Evolutionary conservation across 2,888 invertebrate species (phyloP).

Genomic region (Noctua fimbriata): DNA sequence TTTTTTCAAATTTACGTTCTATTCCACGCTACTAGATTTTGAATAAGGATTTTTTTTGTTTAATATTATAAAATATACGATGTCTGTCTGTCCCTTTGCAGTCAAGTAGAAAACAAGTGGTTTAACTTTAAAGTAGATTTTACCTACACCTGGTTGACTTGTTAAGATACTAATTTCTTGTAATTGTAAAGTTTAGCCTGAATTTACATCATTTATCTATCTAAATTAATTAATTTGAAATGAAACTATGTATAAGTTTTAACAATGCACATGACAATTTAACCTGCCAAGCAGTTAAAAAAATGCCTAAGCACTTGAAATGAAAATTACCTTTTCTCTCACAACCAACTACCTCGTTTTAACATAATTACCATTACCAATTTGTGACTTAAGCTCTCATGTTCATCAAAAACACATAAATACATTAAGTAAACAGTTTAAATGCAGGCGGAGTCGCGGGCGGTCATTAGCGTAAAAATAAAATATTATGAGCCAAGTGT

Average conservation of each 20-base stretch:
- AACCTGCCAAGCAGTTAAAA: neutral
- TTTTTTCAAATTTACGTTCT: slow-evolving; percentile 48
- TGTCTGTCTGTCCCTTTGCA: slow-evolving; percentile 26
- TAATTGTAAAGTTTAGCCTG: neutral
- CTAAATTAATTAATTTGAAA: neutral
- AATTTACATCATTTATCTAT: neutral
- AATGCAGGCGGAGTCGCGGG: slow-evolving; percentile 58
- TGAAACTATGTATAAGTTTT: neutral
- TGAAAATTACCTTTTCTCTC: slow-evolving; percentile 1
- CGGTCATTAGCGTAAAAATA: slow-evolving; percentile 72
- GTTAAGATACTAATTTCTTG: neutral
- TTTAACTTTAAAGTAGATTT: slow-evolving; percentile 14
- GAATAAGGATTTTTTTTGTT: slow-evolving; percentile 44
- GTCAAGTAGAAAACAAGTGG: slow-evolving; percentile 42
- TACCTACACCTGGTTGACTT: neutral
- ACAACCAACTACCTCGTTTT: slow-evolving; percentile 2
- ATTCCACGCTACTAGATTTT: slow-evolving; percentile 60
- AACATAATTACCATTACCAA: slow-evolving; percentile 29
- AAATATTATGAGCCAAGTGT: slow-evolving; percentile 78
- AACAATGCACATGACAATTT: slow-evolving; percentile 6
- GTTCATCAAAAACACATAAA: slow-evolving; percentile 55
- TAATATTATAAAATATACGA: slow-evolving; percentile 27
- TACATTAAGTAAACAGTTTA: slow-evolving; percentile 61
- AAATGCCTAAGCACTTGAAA: neutral
- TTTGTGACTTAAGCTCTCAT: slow-evolving; percentile 33